These are phyloP conservation scores for Glaucidium brasilianum DNA, from an alignment of 2,113 vertebrate species.

Conservation along the genomic window DNA sequence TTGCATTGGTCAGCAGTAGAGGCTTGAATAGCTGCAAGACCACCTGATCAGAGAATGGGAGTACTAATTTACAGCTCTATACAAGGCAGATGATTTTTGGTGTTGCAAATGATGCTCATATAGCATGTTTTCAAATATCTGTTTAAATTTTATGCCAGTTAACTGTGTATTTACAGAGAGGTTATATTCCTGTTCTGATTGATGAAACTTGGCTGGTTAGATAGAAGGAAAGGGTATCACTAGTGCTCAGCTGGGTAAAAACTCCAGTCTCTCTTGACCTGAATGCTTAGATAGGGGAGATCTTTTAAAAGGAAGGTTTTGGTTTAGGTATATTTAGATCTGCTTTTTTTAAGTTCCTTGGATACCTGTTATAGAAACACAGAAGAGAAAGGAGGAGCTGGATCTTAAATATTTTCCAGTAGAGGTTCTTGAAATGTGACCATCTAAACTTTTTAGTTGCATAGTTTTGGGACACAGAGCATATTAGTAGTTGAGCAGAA, in stretches of 20 bases:
- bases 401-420: background rate
- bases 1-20: background rate
- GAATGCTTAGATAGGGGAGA: background rate
- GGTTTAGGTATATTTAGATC: background rate
- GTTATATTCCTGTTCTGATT: background rate
- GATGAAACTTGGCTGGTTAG: background rate
- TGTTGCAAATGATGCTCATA: background rate
- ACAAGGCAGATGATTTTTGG: background rate
- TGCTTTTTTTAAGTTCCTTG: background rate
- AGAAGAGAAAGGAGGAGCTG: background rate
- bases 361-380: background rate
- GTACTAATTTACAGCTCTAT: background rate
- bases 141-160: background rate
- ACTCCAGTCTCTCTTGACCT: background rate
- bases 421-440: background rate
- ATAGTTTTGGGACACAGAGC: background rate
- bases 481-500: background rate
- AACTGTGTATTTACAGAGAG: background rate
- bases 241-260: background rate
- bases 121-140: background rate
- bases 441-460: background rate
- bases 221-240: background rate
- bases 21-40: background rate
- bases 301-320: background rate
- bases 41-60: background rate